Percentiles rank a stretch among this genome's conserved stretches.
phyloP scores from a whole-genome alignment of 1,140 invertebrate species.

The Drosophila virilis region DNA sequence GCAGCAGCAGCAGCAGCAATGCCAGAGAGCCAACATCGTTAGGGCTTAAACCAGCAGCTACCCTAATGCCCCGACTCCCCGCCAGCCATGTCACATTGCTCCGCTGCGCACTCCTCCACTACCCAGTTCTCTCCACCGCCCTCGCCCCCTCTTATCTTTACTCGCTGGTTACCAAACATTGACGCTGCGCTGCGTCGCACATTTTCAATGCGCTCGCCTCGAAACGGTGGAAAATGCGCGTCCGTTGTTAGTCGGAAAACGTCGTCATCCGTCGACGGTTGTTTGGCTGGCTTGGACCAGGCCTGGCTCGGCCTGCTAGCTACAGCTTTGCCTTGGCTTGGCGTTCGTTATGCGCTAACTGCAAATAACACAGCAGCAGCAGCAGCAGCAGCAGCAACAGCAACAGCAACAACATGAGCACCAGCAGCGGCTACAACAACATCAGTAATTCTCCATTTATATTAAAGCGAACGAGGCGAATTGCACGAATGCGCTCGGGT shows the following conservation, averaged over 20 bases:
- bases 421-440: constrained; percentile 28
- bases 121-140: background rate
- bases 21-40: constrained; percentile 65
- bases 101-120: background rate
- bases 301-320: constrained; percentile 53
- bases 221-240: constrained; percentile 82
- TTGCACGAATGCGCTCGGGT: constrained; percentile 52
- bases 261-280: constrained; percentile 82
- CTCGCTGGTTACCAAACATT: constrained; percentile 34
- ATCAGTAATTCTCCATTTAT: constrained; percentile 49
- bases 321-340: constrained; percentile 50
- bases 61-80: constrained; percentile 19
- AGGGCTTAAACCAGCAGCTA: constrained; percentile 66
- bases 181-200: constrained; percentile 76
- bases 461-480: constrained; percentile 53
- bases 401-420: constrained; percentile 9
- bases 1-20: constrained; percentile 54
- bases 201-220: constrained; percentile 82
- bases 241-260: constrained; percentile 83
- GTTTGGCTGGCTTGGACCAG: constrained; percentile 73
- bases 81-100: background rate
- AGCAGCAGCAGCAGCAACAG: constrained; percentile 7
- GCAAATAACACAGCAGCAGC: constrained; percentile 39
- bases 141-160: constrained; percentile 9
- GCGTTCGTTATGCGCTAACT: constrained; percentile 42